phyloP scores from a whole-genome alignment of 2,797 vertebrate species.

The Lepilemur septentrionalis region DNA sequence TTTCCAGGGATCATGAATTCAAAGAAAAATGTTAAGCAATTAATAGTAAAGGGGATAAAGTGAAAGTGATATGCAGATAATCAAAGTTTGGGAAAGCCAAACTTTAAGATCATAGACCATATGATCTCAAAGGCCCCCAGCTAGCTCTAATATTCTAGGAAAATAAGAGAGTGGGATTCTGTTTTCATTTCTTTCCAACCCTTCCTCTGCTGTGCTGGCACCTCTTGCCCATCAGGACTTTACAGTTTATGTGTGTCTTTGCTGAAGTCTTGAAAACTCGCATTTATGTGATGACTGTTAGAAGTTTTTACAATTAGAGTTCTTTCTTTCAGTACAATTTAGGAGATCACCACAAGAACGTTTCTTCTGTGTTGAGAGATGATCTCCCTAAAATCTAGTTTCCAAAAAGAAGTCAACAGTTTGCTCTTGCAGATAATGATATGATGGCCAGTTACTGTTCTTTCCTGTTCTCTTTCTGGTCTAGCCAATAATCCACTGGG shows the following conservation, averaged over 20 bases:
- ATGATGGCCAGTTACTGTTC: not conserved
- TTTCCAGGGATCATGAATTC: conserved; percentile 21
- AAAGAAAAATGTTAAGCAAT: conserved; percentile 21
- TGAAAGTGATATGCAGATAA: not conserved
- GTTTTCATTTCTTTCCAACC: not conserved
- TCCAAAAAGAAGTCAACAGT: conserved; percentile 1
- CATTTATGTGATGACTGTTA: not conserved
- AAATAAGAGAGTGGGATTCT: not conserved
- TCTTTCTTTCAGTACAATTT: not conserved
- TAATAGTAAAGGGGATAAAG: not conserved
- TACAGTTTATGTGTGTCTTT: not conserved
- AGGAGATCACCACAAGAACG: not conserved
- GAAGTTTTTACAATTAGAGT: not conserved
- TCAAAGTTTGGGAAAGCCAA: not conserved
- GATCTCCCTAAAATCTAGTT: not conserved
- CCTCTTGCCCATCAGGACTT: not conserved
- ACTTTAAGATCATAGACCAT: not conserved
- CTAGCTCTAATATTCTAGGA: not conserved
- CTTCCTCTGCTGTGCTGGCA: not conserved
- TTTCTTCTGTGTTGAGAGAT: not conserved
- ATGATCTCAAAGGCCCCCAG: not conserved
- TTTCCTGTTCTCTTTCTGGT: conserved; percentile 54
- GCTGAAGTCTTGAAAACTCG: not conserved
- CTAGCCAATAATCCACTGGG: not conserved
- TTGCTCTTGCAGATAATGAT: not conserved